These are phyloP conservation scores for Stenopsyche tienmushanensis DNA, from an alignment of 1,140 invertebrate genomes.

Conservation along the genomic window DNA sequence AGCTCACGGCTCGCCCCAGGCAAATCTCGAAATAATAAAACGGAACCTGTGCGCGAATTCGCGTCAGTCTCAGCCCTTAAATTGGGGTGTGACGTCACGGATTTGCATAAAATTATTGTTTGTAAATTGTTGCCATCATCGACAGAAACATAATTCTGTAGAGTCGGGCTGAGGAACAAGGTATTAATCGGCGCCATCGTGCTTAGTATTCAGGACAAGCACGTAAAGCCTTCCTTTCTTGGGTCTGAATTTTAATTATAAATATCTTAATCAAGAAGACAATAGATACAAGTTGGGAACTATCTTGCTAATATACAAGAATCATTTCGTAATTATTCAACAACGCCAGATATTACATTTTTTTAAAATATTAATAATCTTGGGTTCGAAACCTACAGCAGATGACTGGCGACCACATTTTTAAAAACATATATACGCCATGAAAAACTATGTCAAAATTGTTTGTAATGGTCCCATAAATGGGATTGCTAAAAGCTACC, in stretches of 20 bases:
- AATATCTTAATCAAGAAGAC: background rate
- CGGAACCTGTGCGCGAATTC: background rate
- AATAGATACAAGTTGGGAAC: background rate
- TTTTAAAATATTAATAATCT: too few species aligned
- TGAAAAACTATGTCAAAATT: too few species aligned
- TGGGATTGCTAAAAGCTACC: too few species aligned
- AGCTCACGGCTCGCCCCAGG: constrained; percentile 14
- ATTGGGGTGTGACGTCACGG: constrained; percentile 6
- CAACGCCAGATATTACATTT: too few species aligned
- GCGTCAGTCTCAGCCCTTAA: background rate
- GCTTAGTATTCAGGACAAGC: background rate
- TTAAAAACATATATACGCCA: too few species aligned
- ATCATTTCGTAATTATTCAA: background rate
- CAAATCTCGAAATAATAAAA: constrained; percentile 27
- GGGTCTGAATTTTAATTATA: background rate
- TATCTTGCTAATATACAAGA: background rate
- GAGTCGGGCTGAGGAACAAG: background rate
- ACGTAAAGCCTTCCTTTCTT: background rate
- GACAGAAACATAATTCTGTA: background rate
- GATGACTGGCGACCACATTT: too few species aligned
- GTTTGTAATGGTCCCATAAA: too few species aligned
- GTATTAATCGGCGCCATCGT: background rate
- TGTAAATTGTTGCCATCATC: constrained; percentile 18
- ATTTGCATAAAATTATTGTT: constrained; percentile 28
- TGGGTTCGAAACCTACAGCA: too few species aligned